Base-by-base conservation (phyloP, 2,888 invertebrate species). In the Acanthopleura granulata region DNA sequence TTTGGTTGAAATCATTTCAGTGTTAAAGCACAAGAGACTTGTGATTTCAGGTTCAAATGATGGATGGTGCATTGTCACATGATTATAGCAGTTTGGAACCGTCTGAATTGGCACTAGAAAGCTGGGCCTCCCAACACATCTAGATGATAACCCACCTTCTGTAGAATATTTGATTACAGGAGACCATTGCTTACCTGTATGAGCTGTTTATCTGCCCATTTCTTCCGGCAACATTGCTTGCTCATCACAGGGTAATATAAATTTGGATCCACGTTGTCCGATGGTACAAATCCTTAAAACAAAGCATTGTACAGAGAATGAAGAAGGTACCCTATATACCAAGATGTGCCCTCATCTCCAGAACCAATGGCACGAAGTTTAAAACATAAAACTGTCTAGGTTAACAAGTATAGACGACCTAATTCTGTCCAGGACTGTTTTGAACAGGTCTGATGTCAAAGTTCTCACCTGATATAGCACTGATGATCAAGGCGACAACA, bases 381-480 rank as follows among this genome's bases (percentile, higher is more conserved):
- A 9, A 40, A 6, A 40, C 40, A 40, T 3, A 40, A 40, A 40
- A 9, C 40, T 9, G 40, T 40, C 40, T 6, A 40, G 40, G 40
- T 3, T 40, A 6, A 6, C 9, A 40, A 40, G 40, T 40, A 6
- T 40, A 9, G 9, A 40, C 9, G 3, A 40, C 40, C 9, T 40
- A 40, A 9, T 6, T 6, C 3, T 40, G 57, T 57, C 3, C 57
- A 57, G 6, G 18, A 9, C 6, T 57, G 3, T 57, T 57, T 57
- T 6, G 6, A 9, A 4, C 1, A 22, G 6, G 22, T 16, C 6
- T 27, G 1, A 27, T 27, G 16, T 66, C 25, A 27, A 57, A 57
- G 25, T 66, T 27, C 27, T 66, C 66, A 66, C 66, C 66, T 66
- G 66, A 22, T 22, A 66, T 66, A 6, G 16, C 27, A 66, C 27